Percentiles rank a stretch among this genome's conserved stretches.
phyloP scores from a whole-genome alignment of 2,797 vertebrate species.

The Babyrousa celebensis region DNA sequence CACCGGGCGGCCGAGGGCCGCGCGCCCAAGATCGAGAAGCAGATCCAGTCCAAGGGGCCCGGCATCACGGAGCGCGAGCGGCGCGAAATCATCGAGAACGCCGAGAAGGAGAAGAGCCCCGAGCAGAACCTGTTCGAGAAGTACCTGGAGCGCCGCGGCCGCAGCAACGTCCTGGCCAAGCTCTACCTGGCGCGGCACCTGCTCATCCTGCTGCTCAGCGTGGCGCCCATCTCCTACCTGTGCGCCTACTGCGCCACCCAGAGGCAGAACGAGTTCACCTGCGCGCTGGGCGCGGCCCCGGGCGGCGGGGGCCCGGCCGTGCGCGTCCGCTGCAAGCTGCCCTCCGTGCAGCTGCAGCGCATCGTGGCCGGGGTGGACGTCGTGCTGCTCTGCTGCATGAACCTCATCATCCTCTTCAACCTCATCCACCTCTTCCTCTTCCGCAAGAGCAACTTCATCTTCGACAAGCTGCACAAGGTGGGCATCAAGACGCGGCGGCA shows the following conservation, averaged over 20 bases:
- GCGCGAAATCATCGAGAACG: slow-evolving; percentile 99
- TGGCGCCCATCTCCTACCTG: slow-evolving; percentile 98
- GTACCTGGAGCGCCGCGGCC: slow-evolving; percentile 97
- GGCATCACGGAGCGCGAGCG: slow-evolving; percentile 97
- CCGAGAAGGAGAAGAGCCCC: slow-evolving; percentile 99
- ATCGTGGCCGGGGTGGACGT: slow-evolving; percentile 98
- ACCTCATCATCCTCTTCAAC: slow-evolving; percentile 98
- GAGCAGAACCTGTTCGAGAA: slow-evolving; percentile 99
- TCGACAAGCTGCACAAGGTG: slow-evolving; percentile 99
- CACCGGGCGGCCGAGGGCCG: slow-evolving; percentile 98
- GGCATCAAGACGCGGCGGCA: slow-evolving; percentile 98
- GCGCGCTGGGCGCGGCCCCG: slow-evolving; percentile 95
- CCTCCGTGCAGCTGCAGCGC: slow-evolving; percentile 98
- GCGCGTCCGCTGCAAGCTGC: slow-evolving; percentile 98
- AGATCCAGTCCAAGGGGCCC: slow-evolving; percentile 99
- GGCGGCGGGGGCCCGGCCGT: slow-evolving; percentile 91
- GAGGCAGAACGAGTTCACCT: slow-evolving; percentile 99
- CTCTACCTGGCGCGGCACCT: slow-evolving; percentile 97
- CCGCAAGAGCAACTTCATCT: slow-evolving; percentile 99
- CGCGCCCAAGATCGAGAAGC: slow-evolving; percentile 99
- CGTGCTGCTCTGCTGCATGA: slow-evolving; percentile 97
- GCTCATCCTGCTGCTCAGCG: slow-evolving; percentile 98
- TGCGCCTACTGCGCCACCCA: slow-evolving; percentile 98
- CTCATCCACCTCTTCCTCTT: slow-evolving; percentile 98
- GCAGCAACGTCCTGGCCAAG: slow-evolving; percentile 99